Conservation (phyloP, 2,113 vertebrate species). For the Peromyscus polionotus region DNA sequence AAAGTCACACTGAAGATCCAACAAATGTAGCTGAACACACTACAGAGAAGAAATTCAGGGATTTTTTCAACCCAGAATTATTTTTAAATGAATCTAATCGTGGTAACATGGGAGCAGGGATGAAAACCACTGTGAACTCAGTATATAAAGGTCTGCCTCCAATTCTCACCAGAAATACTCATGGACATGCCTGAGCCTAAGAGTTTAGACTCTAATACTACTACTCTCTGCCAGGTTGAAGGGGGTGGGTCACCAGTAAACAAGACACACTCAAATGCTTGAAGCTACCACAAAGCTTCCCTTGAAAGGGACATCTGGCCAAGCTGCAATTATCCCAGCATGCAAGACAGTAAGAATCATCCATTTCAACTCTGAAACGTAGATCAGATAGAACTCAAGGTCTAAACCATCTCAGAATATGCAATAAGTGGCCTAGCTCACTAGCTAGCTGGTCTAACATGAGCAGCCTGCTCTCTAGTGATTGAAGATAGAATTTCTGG, state of each 20-base stretch:
- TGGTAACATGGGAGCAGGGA: background rate
- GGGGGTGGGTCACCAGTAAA: too few species aligned
- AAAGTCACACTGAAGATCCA: background rate
- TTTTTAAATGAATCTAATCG: slow-evolving; percentile 21
- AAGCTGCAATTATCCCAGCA: background rate
- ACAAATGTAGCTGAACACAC: background rate
- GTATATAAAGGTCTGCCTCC: background rate
- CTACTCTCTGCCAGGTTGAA: background rate
- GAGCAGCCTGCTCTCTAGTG: background rate
- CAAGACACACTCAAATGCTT: too few species aligned
- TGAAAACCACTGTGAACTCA: background rate
- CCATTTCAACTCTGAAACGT: background rate
- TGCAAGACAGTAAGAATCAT: background rate
- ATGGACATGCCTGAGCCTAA: background rate
- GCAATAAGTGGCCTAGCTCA: too few species aligned
- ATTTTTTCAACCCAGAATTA: slow-evolving; percentile 2
- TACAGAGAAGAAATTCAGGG: background rate
- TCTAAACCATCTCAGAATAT: background rate
- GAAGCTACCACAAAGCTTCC: background rate
- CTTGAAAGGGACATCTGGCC: background rate
- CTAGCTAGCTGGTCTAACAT: background rate
- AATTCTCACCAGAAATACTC: slow-evolving; percentile 7
- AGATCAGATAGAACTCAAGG: background rate
- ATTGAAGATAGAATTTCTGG: too few species aligned
- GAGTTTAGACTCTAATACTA: background rate